Evolutionary conservation across 2,113 vertebrate species (phyloP), one percentile per base, ranked within the genome.

Genomic region (Thunnus thynnus): DNA sequence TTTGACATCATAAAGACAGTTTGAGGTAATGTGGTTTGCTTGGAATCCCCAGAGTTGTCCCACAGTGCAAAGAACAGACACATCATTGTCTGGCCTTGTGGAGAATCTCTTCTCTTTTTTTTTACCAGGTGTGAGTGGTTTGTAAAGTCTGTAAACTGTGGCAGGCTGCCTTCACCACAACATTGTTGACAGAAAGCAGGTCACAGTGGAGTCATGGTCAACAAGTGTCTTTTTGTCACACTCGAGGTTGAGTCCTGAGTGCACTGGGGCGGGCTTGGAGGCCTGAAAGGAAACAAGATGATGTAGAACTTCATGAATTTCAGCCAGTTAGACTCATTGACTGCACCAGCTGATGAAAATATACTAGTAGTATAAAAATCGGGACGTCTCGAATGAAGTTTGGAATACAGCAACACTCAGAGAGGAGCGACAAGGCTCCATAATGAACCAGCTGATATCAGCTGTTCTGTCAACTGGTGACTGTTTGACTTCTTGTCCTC

Each of bases 401-500:
- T 51, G 1, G 51, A 79, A 44, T n/a, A n/a, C 11, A 3, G 63
- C 25, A 75, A 54, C 20, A 48, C 20, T 13, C 55, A 5, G 25
- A 77, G 44, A 13, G 27, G 47, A 4, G 36, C 8, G 4, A 41
- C 63, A 32, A 46, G 48, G 55, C 41, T 17, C 17, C 67, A 25
- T 16, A 10, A 20, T 46, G 64, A 63, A 46, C 72, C 46, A 13
- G 47, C 47, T 61, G 54, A 72, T 46, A 32, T 54, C 14, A 57
- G 50, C 27, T 66, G 64, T 22, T 22, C 71, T 51, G 41, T 20
- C 22, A 57, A 46, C 57, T 3, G 3, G 10, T 51, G 18, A 54
- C 30, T n/a, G 7, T 60, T 66, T 61, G 77, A 55, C 72, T 63
- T 64, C 32, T 47, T 25, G 55, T 72, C 63, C 48, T 12, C 22